A percentile compares a stretch with the other conserved stretches of the same genome.
phyloP scores from a whole-genome alignment of 2,888 invertebrate species.

The Serrognathus titanus region DNA sequence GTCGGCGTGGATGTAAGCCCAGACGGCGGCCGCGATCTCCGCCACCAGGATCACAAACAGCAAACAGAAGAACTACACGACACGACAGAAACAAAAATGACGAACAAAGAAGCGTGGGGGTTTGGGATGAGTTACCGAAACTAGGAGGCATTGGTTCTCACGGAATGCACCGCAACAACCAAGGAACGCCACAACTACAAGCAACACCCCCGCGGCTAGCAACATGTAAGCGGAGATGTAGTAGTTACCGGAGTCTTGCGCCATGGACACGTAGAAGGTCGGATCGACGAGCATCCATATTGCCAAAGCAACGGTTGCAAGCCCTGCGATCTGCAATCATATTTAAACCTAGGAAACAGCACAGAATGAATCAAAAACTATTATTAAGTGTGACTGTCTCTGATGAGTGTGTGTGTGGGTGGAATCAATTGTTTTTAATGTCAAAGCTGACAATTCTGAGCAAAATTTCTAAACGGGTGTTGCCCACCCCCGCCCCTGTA shows the following conservation, averaged over 20 bases:
- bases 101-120: not conserved
- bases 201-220: slow-evolving; percentile 66
- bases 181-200: slow-evolving; percentile 73
- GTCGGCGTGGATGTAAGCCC: slow-evolving; percentile 70
- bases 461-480: not conserved
- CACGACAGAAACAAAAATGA: slow-evolving; percentile 1
- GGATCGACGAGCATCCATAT: slow-evolving; percentile 78
- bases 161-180: slow-evolving; percentile 81
- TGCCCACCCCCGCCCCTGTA: not conserved
- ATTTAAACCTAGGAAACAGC: too few relatives aligned
- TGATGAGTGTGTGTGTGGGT: too few relatives aligned
- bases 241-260: slow-evolving; percentile 61
- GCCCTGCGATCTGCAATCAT: slow-evolving; percentile 64
- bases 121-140: slow-evolving; percentile 54
- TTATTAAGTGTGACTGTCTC: too few relatives aligned
- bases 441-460: too few relatives aligned
- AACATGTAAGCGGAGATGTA: slow-evolving; percentile 70
- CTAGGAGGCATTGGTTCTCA: slow-evolving; percentile 74
- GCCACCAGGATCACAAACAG: slow-evolving; percentile 74
- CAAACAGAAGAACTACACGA: slow-evolving; percentile 70
- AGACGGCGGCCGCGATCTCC: slow-evolving; percentile 73
- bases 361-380: too few relatives aligned
- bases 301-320: slow-evolving; percentile 65
- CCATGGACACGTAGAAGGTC: slow-evolving; percentile 66
- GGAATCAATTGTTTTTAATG: too few relatives aligned